These are phyloP conservation scores for Drosophila ambigua DNA, from an alignment of 1,140 invertebrate genomes.

Conservation along the genomic window DNA sequence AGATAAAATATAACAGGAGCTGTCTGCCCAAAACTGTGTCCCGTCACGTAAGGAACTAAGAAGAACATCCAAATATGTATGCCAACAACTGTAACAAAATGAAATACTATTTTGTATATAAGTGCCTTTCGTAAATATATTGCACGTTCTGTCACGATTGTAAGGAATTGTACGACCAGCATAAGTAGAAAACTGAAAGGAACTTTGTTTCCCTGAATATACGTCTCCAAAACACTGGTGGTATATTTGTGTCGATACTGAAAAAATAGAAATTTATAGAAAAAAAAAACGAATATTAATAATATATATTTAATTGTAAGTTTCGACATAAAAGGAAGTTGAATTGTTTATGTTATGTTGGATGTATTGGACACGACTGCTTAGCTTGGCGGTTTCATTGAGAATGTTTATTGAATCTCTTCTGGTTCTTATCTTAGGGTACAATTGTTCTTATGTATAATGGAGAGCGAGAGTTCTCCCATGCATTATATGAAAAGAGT, in stretches of 20 bases:
- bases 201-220: conserved; percentile 96
- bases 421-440: too few species aligned
- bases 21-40: conserved; percentile 93
- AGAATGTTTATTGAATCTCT: too few species aligned
- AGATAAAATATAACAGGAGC: conserved; percentile 98
- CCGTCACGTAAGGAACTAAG: conserved; percentile 94
- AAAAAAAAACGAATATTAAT: conserved; percentile 15
- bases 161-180: conserved; percentile 95
- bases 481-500: too few species aligned
- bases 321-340: too few species aligned
- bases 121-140: conserved; percentile 97
- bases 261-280: conserved; percentile 52
- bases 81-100: conserved; percentile 93
- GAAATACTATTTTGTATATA: conserved; percentile 95
- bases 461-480: too few species aligned
- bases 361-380: too few species aligned
- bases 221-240: conserved; percentile 88
- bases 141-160: conserved; percentile 97
- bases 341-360: too few species aligned
- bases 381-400: too few species aligned
- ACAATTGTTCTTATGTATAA: too few species aligned
- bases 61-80: conserved; percentile 99
- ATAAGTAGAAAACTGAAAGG: conserved; percentile 97
- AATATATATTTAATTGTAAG: background rate
- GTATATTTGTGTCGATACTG: conserved; percentile 92